Evolutionary conservation across 2,113 vertebrate species (phyloP).

Genomic region (Otis tarda): DNA sequence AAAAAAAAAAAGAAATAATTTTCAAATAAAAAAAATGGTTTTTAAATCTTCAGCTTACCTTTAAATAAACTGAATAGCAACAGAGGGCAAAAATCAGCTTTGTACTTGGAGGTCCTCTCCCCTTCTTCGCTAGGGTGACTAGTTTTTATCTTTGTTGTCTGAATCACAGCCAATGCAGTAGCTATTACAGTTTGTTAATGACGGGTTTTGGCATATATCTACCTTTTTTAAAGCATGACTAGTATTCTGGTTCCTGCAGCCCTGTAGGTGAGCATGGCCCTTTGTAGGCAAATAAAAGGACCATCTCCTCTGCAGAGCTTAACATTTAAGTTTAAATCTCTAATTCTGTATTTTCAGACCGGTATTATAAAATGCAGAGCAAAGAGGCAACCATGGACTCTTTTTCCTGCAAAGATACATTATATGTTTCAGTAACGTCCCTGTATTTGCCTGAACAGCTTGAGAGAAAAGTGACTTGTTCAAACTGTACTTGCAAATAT

Average conservation of each 20-base stretch:
- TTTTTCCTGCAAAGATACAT: background rate
- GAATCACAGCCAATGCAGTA: background rate
- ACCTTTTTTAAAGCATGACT: background rate
- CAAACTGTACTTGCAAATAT: background rate
- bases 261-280: background rate
- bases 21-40: background rate
- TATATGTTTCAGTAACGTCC: background rate
- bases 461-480: background rate
- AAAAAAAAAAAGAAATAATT: background rate
- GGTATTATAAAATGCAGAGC: background rate
- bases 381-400: background rate
- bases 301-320: background rate
- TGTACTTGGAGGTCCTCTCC: background rate
- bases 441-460: background rate
- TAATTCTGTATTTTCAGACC: background rate
- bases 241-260: background rate
- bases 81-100: background rate
- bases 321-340: background rate
- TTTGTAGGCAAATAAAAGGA: conserved; percentile 28
- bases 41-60: background rate
- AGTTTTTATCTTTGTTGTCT: background rate
- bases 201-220: background rate
- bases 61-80: background rate
- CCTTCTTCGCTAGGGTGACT: background rate
- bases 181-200: background rate